phyloP scores from a whole-genome alignment of 2,888 invertebrate genomes.

The Cantharis rufa region DNA sequence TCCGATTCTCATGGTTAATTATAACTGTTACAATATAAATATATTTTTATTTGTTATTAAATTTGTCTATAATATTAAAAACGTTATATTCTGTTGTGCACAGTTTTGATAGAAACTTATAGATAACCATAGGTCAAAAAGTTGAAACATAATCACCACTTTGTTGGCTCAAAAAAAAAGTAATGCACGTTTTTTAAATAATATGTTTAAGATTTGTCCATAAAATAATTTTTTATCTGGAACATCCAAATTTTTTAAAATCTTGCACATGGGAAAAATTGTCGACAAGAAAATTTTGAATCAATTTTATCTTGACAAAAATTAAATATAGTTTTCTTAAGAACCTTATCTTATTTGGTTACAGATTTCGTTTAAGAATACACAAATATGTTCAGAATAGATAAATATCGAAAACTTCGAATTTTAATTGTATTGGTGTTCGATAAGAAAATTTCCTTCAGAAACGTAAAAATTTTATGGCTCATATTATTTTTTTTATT shows the following conservation, averaged over 20 bases:
- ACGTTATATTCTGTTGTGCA: not conserved
- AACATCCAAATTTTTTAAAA: not conserved
- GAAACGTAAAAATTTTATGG: not conserved
- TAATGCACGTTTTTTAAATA: not conserved
- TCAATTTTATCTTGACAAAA: not conserved
- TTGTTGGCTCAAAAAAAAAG: not conserved
- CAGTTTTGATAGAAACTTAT: not conserved
- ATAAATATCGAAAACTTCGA: not conserved
- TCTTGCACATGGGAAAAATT: not conserved
- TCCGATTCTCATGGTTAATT: conserved; percentile 1
- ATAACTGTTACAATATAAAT: not conserved
- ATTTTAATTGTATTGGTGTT: not conserved
- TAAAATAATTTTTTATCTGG: not conserved
- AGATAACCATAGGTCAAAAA: not conserved
- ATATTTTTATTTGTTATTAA: not conserved
- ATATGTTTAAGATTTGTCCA: not conserved
- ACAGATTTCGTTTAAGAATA: not conserved
- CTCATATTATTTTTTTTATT: not conserved
- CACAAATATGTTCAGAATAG: not conserved
- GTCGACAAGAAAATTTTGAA: not conserved
- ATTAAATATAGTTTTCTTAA: not conserved
- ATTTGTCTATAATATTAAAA: not conserved
- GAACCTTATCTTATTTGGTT: not conserved
- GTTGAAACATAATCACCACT: not conserved
- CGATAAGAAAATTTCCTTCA: not conserved